These are phyloP conservation scores for Muschampia staudingeri DNA, from an alignment of 2,888 invertebrate species.

Conservation along the genomic window DNA sequence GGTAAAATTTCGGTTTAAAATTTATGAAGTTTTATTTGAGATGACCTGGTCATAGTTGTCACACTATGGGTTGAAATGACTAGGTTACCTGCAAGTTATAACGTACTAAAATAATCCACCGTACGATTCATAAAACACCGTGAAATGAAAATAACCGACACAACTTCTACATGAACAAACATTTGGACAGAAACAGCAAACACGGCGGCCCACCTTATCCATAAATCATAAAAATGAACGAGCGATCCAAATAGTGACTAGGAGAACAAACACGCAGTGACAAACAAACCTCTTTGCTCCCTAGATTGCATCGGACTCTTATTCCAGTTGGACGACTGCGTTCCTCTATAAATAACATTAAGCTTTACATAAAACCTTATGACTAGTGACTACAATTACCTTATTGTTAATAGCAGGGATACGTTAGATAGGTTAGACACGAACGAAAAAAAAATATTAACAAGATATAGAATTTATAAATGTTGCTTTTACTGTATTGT, in stretches of 20 bases:
- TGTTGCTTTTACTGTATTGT: too few species aligned
- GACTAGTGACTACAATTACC: not conserved
- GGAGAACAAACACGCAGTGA: constrained; percentile 78
- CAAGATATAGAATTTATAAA: too few species aligned
- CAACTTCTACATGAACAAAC: constrained; percentile 73
- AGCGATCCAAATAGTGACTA: constrained; percentile 81
- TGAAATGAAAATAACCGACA: constrained; percentile 27
- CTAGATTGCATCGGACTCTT: constrained; percentile 37
- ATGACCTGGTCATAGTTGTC: too few species aligned
- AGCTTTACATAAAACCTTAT: not conserved
- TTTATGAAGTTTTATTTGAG: too few species aligned
- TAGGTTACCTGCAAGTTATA: too few species aligned
- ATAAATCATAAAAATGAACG: constrained; percentile 90
- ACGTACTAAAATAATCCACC: not conserved
- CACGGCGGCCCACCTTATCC: constrained; percentile 83
- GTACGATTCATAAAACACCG: not conserved
- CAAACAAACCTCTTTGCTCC: constrained; percentile 72
- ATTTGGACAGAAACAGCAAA: constrained; percentile 81
- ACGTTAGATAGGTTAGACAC: too few species aligned
- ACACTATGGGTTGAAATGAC: too few species aligned
- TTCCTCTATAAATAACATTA: constrained; percentile 33
- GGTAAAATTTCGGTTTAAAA: too few species aligned
- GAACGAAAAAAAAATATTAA: too few species aligned
- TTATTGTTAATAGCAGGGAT: too few species aligned
- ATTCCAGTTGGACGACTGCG: constrained; percentile 29